These are phyloP conservation scores for Knipowitschia caucasica DNA, from an alignment of 2,797 vertebrate genomes.

Conservation along the genomic window DNA sequence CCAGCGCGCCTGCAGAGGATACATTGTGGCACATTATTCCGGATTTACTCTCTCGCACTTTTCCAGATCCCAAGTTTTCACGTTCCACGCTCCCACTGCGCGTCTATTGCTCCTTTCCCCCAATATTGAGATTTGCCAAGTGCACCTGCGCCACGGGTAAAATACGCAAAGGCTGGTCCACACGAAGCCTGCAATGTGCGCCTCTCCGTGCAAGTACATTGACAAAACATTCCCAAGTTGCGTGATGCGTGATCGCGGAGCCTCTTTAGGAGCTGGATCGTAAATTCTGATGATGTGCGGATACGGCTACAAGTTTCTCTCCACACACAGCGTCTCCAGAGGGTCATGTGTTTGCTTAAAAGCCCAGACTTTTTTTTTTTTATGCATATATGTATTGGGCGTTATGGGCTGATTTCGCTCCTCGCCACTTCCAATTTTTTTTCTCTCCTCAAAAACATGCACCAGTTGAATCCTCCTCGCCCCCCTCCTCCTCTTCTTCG, in stretches of 20 bases:
- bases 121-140: constrained; percentile 8
- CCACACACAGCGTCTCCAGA: constrained; percentile 20
- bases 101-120: not conserved
- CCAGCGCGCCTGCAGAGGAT: constrained; percentile 23
- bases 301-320: constrained; percentile 47
- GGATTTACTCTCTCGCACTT: constrained; percentile 22
- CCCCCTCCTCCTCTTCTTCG: constrained; percentile 5
- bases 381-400: too few relatives aligned
- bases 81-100: constrained; percentile 2
- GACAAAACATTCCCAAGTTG: constrained; percentile 28
- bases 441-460: constrained; percentile 20
- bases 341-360: constrained; percentile 54
- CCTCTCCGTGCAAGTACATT: constrained; percentile 1
- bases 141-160: constrained; percentile 49
- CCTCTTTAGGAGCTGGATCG: not conserved
- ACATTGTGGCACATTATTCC: constrained; percentile 6
- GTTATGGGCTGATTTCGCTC: constrained; percentile 62
- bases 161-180: constrained; percentile 21
- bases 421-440: constrained; percentile 12
- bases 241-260: constrained; percentile 14
- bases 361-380: constrained; percentile 62
- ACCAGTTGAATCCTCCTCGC: constrained; percentile 56
- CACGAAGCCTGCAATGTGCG: constrained; percentile 31
- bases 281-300: constrained; percentile 21
- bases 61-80: constrained; percentile 39